A percentile compares a stretch with the other conserved stretches of the same genome.
phyloP scores from a whole-genome alignment of 2,797 vertebrate species.

The Enteromius fasciolatus region DNA sequence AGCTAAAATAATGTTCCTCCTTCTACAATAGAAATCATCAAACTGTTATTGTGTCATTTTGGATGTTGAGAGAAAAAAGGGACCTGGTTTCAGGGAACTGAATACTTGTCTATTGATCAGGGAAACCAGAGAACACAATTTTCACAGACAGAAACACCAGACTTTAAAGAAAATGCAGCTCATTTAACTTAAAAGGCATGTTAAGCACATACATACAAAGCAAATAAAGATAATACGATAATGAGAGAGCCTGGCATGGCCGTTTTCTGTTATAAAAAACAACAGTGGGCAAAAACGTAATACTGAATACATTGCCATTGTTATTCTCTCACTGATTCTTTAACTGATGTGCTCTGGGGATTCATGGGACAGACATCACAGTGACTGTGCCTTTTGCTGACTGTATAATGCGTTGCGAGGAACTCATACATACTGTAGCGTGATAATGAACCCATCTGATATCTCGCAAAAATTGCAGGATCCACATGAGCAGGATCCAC shows the following conservation, averaged over 20 bases:
- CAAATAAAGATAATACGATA: constrained; percentile 5
- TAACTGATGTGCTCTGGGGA: constrained; percentile 23
- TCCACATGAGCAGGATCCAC: neutral
- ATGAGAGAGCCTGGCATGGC: neutral
- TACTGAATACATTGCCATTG: neutral
- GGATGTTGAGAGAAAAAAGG: constrained; percentile 43
- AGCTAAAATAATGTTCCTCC: no score
- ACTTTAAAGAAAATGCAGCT: constrained; percentile 10
- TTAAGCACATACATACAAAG: constrained; percentile 6
- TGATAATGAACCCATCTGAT: constrained; percentile 16
- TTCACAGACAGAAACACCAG: constrained; percentile 38
- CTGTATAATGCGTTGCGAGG: constrained; percentile 15
- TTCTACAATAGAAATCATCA: constrained; percentile 43
- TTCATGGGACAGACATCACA: constrained; percentile 13
- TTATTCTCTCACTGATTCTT: constrained; percentile 1
- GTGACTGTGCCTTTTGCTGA: constrained; percentile 1
- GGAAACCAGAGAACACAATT: constrained; percentile 54
- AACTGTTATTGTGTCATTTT: constrained; percentile 46
- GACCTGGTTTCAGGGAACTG: constrained; percentile 54
- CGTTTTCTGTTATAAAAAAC: neutral
- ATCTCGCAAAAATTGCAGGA: constrained; percentile 12
- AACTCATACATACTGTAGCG: constrained; percentile 43
- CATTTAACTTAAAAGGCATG: constrained; percentile 41
- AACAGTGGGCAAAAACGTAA: neutral
- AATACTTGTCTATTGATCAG: constrained; percentile 56